A percentile compares a stretch with the other conserved stretches of the same genome.
These are phyloP conservation scores for Channa striata DNA, from an alignment of 2,797 vertebrate genomes.

Conservation along the genomic window DNA sequence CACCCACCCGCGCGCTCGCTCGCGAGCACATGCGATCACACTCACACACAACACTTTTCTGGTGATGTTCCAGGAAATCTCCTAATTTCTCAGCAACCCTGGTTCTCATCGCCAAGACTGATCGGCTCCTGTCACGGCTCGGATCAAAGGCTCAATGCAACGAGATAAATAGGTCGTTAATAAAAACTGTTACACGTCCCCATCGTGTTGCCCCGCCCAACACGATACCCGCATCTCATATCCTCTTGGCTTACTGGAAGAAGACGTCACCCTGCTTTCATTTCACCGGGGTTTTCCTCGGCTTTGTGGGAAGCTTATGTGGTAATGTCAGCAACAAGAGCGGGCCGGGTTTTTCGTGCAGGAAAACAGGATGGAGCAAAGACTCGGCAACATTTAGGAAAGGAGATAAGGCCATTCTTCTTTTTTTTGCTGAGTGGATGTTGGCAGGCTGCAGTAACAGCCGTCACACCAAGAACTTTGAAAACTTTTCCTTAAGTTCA, in stretches of 20 bases:
- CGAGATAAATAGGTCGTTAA: constrained; percentile 9
- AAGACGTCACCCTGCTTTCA: constrained; percentile 46
- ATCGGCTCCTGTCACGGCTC: constrained; percentile 12
- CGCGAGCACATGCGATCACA: constrained; percentile 2
- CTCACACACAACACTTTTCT: constrained; percentile 28
- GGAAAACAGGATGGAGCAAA: constrained; percentile 22
- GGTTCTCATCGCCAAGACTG: constrained; percentile 6
- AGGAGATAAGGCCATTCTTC: constrained; percentile 11
- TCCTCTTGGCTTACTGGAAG: constrained; percentile 37
- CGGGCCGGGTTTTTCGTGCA: constrained; percentile 20
- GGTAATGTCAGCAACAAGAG: constrained; percentile 1
- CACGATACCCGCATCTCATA: constrained; percentile 3
- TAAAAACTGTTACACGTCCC: constrained; percentile 12
- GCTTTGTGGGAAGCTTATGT: constrained; percentile 29
- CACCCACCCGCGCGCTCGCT: constrained; percentile 5
- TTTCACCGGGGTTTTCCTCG: constrained; percentile 39
- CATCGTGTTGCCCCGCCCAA: constrained; percentile 18
- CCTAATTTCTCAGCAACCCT: constrained; percentile 33
- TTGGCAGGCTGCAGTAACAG: constrained; percentile 3
- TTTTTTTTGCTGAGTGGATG: neutral
- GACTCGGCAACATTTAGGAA: neutral
- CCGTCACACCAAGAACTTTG: constrained; percentile 23
- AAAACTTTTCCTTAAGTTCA: constrained; percentile 3
- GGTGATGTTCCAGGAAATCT: constrained; percentile 55
- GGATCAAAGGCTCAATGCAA: constrained; percentile 44